Evolutionary conservation across 2,888 invertebrate species (phyloP).

Genomic region (Plebejus anna): DNA sequence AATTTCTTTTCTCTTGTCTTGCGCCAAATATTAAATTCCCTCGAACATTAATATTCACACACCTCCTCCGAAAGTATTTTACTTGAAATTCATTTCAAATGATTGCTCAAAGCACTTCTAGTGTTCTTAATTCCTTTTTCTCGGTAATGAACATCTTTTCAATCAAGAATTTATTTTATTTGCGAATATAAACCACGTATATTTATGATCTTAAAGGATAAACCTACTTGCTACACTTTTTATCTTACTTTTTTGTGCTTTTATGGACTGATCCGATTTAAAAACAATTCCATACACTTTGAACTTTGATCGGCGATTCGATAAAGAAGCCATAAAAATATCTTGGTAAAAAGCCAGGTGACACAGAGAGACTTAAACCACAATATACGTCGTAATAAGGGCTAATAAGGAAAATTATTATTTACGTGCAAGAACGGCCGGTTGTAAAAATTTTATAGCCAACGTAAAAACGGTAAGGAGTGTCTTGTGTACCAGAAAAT

Average conservation of each 20-base stretch:
- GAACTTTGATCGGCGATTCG: no score
- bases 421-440: conserved; percentile 2
- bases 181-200: background rate
- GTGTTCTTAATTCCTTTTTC: conserved; percentile 30
- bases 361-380: background rate
- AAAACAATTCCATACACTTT: no score
- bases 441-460: conserved; percentile 1
- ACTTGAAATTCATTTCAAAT: conserved; percentile 53
- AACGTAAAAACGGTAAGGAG: background rate
- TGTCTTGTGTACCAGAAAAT: background rate
- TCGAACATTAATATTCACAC: conserved; percentile 62
- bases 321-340: no score
- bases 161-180: background rate
- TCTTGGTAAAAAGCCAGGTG: background rate
- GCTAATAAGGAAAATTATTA: conserved; percentile 20
- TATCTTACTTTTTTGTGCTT: no score
- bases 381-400: background rate
- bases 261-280: no score
- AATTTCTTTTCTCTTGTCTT: conserved; percentile 52
- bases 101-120: conserved; percentile 30
- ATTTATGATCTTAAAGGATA: background rate
- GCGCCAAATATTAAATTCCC: conserved; percentile 66
- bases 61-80: conserved; percentile 52
- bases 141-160: conserved; percentile 2
- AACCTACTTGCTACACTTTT: no score